Evolutionary conservation across 2,888 invertebrate genomes (phyloP), one percentile per base, ranked within the genome.

Genomic region (Diarsia brunnea): DNA sequence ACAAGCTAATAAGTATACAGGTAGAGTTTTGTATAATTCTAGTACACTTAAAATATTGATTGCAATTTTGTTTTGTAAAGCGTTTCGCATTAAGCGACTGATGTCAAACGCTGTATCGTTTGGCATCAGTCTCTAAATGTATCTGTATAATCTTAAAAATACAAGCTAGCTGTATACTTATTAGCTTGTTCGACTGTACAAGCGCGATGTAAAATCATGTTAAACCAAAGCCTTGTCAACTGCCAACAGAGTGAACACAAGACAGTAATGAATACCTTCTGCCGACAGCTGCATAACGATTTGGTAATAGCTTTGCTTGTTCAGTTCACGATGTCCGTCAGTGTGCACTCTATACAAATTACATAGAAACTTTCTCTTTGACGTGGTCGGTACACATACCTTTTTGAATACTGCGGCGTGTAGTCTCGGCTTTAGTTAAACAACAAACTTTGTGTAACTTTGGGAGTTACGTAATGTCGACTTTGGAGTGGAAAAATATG

Each of bases 291-390:
- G 79, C 60, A 73, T 72, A 83, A 61, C 72, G 73, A 83, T 84
- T 79, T 69, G 65, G 21, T 79, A 75, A 73, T 79, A 72, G 71
- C 53, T 43, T 43, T 60, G 72, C 78, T 49, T 49, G 70, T 78
- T 82, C 77, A 81, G 77, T 43, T 12, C 64, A 69, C 81, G 70
- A 73, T 75, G 85, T 75, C 78, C 82, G 82, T 73, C 77, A 82
- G 85, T 85, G 78, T 82, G 80, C 78, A 83, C 84, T 81, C 83
- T 70, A 71, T 85, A 80, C 84, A 90, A 92, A 92, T 92, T 92
- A 93, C 90, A 89, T 86, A 87, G 83, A 87, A 91, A 92, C 87
- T 92, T 92, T 88, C 77, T 75, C 92, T 93, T 93, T 93, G 93
- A 89, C 77, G 89, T 85, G 91, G 90, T 91, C 85, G 76, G 78